Evolutionary conservation across 2,797 vertebrate genomes (phyloP).

Genomic region (Gila robusta): DNA sequence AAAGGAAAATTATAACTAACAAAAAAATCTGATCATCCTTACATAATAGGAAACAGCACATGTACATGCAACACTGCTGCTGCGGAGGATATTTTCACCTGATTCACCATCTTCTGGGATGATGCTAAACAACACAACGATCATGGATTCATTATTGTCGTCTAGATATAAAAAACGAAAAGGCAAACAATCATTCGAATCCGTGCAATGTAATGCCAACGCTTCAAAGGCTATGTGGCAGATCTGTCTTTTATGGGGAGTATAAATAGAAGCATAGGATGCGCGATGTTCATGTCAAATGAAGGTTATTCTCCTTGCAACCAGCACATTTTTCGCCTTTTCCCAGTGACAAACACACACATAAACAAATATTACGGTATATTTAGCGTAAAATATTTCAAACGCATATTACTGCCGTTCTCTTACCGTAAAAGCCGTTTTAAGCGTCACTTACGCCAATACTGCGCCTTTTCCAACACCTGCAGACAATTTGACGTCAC

Average conservation of each 20-base stretch:
- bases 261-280: constrained; percentile 43
- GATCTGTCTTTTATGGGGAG: constrained; percentile 27
- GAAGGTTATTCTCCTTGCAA: constrained; percentile 62
- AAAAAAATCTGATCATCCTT: constrained; percentile 19
- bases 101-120: constrained; percentile 31
- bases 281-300: constrained; percentile 63
- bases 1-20: background rate
- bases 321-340: constrained; percentile 26
- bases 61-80: constrained; percentile 26
- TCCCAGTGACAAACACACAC: background rate
- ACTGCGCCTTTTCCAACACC: constrained; percentile 74
- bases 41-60: constrained; percentile 44
- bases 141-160: background rate
- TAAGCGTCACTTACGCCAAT: constrained; percentile 73
- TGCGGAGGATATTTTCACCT: constrained; percentile 33
- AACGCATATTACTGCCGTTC: constrained; percentile 48
- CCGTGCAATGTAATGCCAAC: background rate
- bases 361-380: accelerated
- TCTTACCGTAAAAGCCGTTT: constrained; percentile 76
- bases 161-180: background rate
- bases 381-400: constrained; percentile 12
- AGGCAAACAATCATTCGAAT: background rate
- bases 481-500: constrained; percentile 70
- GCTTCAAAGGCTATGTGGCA: background rate
- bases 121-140: constrained; percentile 3